These are phyloP conservation scores for Lasaia peninsularis DNA, from an alignment of 1,140 invertebrate genomes.

Conservation along the genomic window DNA sequence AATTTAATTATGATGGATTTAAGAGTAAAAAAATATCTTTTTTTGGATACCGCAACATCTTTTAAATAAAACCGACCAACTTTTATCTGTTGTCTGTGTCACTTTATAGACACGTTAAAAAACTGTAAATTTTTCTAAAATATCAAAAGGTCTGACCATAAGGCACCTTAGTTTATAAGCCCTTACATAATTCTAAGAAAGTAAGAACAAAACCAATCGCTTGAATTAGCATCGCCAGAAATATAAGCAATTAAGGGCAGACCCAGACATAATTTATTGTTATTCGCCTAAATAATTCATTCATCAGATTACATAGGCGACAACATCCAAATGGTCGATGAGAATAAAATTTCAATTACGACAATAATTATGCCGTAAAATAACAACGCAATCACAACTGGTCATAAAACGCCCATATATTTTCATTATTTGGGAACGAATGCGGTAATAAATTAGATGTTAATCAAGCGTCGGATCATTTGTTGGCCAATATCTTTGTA, in stretches of 20 bases:
- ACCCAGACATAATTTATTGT: conserved; percentile 16
- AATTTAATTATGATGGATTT: too few species aligned
- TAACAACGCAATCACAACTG: conserved; percentile 15
- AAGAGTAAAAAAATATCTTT: too few species aligned
- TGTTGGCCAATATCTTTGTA: conserved; percentile 25
- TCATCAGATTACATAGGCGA: conserved; percentile 11
- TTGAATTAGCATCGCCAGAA: conserved; percentile 7
- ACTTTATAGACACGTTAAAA: too few species aligned
- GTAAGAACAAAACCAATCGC: not conserved
- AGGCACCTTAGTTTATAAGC: too few species aligned
- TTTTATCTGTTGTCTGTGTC: too few species aligned
- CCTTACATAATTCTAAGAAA: conserved; percentile 1
- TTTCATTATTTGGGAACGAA: conserved; percentile 31
- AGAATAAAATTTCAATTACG: conserved; percentile 19
- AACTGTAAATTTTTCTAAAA: too few species aligned
- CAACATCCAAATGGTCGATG: conserved; percentile 13
- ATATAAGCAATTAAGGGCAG: conserved; percentile 15
- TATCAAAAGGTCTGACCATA: too few species aligned
- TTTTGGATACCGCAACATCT: too few species aligned
- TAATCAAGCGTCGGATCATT: conserved; percentile 31
- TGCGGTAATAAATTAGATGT: conserved; percentile 40
- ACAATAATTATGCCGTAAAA: conserved; percentile 20
- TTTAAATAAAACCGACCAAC: too few species aligned
- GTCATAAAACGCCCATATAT: conserved; percentile 27
- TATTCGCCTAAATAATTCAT: conserved; percentile 12